A percentile compares a stretch with the other conserved stretches of the same genome.
Conservation (phyloP, 2,113 vertebrate genomes). For the Grus americana region DNA sequence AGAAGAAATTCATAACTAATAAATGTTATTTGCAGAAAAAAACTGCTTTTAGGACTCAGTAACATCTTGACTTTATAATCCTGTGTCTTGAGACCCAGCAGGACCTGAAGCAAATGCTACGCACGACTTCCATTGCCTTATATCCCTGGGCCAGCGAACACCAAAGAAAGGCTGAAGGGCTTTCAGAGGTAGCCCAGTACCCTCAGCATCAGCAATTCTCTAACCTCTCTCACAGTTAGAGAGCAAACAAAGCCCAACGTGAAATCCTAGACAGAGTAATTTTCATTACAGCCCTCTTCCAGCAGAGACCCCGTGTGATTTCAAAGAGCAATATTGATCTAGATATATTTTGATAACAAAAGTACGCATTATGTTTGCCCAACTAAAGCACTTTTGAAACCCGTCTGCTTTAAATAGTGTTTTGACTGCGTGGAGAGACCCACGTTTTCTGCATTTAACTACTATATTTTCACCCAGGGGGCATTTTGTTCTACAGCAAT, state of each 20-base stretch:
- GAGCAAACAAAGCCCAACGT: not conserved
- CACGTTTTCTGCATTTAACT: not conserved
- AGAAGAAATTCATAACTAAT: not conserved
- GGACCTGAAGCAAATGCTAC: not conserved
- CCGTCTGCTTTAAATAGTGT: not conserved
- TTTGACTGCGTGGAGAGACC: not conserved
- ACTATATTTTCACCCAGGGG: not conserved
- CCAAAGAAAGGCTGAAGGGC: not conserved
- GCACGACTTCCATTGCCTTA: not conserved
- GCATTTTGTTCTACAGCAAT: not conserved
- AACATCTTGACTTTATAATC: not conserved
- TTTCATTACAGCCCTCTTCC: not conserved
- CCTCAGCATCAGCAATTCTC: not conserved
- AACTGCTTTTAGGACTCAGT: not conserved
- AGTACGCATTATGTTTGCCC: not conserved
- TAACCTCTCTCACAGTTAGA: not conserved
- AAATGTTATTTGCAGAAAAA: not conserved
- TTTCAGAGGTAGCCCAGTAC: not conserved
- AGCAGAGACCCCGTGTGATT: not conserved
- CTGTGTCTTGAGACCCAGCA: not conserved
- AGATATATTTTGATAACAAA: constrained; percentile 17
- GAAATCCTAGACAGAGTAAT: not conserved
- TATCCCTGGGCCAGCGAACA: not conserved
- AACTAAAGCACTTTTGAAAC: not conserved
- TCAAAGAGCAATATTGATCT: not conserved